Conservation (phyloP, 2,113 vertebrate genomes). For the Hippocampus abdominalis region DNA sequence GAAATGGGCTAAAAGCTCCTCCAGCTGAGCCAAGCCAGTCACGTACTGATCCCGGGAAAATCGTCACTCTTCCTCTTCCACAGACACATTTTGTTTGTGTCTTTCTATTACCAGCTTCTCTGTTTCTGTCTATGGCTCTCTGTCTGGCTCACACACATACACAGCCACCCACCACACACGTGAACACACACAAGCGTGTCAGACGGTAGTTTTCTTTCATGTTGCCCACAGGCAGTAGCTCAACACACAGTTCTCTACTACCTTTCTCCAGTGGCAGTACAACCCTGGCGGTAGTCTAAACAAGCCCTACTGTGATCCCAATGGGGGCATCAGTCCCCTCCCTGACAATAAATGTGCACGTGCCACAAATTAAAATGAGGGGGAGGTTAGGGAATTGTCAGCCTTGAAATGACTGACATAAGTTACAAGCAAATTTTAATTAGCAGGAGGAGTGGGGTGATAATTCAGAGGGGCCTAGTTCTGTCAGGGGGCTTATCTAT, state of each 20-base stretch:
- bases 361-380: slow-evolving; percentile 90
- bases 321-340: slow-evolving; percentile 85
- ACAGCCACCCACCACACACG: slow-evolving; percentile 2
- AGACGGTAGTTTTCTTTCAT: slow-evolving; percentile 31
- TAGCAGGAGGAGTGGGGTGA: slow-evolving; percentile 88
- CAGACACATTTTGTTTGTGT: slow-evolving; percentile 16
- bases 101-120: slow-evolving; percentile 6
- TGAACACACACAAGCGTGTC: not conserved
- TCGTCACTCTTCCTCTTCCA: slow-evolving; percentile 35
- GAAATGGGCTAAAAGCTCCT: slow-evolving; percentile 90
- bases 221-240: slow-evolving; percentile 4
- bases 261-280: slow-evolving; percentile 82
- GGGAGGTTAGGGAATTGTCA: slow-evolving; percentile 75
- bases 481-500: slow-evolving; percentile 78
- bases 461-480: slow-evolving; percentile 85
- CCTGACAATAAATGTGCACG: slow-evolving; percentile 88
- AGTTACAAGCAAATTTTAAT: slow-evolving; percentile 99
- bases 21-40: slow-evolving; percentile 91
- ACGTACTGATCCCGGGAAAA: slow-evolving; percentile 79
- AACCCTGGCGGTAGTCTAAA: slow-evolving; percentile 55
- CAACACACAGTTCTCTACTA: slow-evolving; percentile 41
- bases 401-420: slow-evolving; percentile 89
- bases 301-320: slow-evolving; percentile 73
- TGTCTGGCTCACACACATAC: slow-evolving; percentile 5
- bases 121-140: not conserved